phyloP scores from a whole-genome alignment of 2,797 vertebrate species.

The Malurus splendens region DNA sequence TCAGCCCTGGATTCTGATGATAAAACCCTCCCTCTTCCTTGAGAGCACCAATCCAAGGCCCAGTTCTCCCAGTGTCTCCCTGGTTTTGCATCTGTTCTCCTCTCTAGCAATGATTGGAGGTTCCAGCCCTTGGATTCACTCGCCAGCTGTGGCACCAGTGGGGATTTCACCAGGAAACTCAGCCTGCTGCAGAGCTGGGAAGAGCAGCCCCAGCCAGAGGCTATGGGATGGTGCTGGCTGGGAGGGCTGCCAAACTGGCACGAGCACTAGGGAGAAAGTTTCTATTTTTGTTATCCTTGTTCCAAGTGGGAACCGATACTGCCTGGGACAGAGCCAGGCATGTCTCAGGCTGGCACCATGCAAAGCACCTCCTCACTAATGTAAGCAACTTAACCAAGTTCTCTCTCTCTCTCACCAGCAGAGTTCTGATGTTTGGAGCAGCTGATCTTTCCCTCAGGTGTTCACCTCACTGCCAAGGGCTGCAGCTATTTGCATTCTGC shows the following conservation, averaged over 20 bases:
- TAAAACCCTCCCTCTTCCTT: neutral
- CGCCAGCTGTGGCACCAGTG: neutral
- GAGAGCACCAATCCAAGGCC: neutral
- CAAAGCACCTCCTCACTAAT: neutral
- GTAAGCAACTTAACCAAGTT: neutral
- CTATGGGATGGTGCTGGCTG: neutral
- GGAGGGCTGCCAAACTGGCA: conserved; percentile 10
- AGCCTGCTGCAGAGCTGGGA: neutral
- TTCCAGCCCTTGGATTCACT: neutral
- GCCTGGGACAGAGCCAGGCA: conserved; percentile 41
- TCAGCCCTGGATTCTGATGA: fast-evolving
- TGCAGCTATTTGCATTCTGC: neutral
- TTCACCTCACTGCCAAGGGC: neutral
- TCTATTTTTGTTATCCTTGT: conserved; percentile 23
- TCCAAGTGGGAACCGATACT: conserved; percentile 27
- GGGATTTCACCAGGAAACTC: neutral
- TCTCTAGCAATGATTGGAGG: neutral
- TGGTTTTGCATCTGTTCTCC: neutral
- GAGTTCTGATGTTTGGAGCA: neutral
- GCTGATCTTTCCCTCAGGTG: neutral
- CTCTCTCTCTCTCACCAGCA: neutral
- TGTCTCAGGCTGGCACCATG: neutral
- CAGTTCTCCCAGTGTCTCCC: neutral
- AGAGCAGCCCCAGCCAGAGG: neutral
- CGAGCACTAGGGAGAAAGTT: neutral